Percentiles rank a stretch among this genome's conserved stretches.
phyloP scores from a whole-genome alignment of 1,140 invertebrate species.

The Drosophila nigrodunni region DNA sequence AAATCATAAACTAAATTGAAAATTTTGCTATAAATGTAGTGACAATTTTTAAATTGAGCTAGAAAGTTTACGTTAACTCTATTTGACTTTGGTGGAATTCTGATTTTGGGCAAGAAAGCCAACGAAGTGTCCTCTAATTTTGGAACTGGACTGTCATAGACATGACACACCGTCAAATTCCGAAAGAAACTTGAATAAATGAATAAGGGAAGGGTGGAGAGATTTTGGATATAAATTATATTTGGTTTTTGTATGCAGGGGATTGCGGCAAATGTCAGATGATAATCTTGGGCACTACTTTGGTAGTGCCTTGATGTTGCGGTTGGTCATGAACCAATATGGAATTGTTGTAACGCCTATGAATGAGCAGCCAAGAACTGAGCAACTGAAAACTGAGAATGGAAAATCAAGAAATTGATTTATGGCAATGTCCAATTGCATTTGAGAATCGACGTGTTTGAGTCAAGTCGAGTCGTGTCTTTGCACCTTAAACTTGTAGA shows the following conservation, averaged over 20 bases:
- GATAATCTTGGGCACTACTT: constrained; percentile 4
- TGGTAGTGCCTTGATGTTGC: constrained; percentile 8
- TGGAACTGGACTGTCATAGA: constrained; percentile 6
- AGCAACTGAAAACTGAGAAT: neutral
- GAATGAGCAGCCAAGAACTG: constrained; percentile 9
- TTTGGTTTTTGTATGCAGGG: constrained; percentile 16
- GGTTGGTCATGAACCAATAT: constrained; percentile 18
- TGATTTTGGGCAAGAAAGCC: constrained; percentile 8
- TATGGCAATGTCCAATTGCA: constrained; percentile 19
- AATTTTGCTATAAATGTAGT: no score
- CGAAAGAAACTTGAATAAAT: neutral
- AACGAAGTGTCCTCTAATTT: neutral
- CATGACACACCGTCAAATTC: neutral
- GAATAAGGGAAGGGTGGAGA: neutral
- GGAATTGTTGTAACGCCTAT: constrained; percentile 49
- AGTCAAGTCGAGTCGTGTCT: neutral
- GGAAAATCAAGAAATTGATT: constrained; percentile 17
- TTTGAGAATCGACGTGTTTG: neutral
- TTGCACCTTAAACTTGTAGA: neutral
- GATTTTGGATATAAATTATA: neutral
- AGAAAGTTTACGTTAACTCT: no score
- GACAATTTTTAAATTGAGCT: no score
- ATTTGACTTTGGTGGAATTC: neutral
- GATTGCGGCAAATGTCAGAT: constrained; percentile 25
- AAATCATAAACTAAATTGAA: no score